These are phyloP conservation scores for Ptyas mucosa DNA, from an alignment of 2,113 vertebrate species.

Conservation along the genomic window DNA sequence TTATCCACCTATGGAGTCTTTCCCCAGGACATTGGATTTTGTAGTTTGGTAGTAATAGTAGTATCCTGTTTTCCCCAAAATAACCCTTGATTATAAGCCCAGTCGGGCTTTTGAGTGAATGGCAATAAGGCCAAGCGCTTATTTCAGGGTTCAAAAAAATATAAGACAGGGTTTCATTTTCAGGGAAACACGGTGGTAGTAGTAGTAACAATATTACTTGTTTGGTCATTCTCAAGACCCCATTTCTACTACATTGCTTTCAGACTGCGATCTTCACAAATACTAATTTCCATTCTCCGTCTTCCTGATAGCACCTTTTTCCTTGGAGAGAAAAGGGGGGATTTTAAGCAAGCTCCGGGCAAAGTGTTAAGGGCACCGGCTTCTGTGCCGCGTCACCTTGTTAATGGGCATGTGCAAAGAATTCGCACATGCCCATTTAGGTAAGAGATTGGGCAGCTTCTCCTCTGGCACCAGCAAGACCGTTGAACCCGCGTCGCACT, in stretches of 20 bases:
- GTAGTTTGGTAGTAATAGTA: background rate
- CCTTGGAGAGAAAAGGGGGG: background rate
- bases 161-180: no score
- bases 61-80: no score
- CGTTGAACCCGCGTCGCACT: conserved; percentile 5
- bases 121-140: no score
- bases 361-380: background rate
- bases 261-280: background rate
- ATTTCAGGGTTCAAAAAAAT: no score
- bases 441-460: conserved; percentile 1
- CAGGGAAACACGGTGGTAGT: background rate
- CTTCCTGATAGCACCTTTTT: background rate
- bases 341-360: background rate
- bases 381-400: conserved; percentile 1
- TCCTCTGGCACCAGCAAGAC: background rate
- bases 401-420: conserved; percentile 52
- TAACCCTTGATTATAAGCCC: no score
- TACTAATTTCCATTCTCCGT: background rate
- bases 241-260: background rate
- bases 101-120: no score
- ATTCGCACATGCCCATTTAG: conserved; percentile 54
- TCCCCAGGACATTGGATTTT: no score
- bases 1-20: no score
- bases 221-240: background rate
- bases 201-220: no score